Percentiles rank a stretch among this genome's conserved stretches.
phyloP scores from a whole-genome alignment of 2,888 invertebrate genomes.

The Teleogryllus oceanicus region DNA sequence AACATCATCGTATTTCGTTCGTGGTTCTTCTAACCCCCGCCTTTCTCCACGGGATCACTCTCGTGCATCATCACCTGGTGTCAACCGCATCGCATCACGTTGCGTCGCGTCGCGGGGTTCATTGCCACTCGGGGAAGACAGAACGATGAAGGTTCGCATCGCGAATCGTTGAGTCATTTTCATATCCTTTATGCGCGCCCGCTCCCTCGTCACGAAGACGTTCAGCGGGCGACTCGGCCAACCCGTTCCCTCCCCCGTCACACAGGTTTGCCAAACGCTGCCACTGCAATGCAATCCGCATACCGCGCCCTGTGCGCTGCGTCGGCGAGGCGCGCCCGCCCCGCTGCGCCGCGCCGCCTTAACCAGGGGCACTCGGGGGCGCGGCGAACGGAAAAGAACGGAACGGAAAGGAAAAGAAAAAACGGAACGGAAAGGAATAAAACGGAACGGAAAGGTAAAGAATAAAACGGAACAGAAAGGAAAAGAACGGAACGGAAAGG shows the following conservation, averaged over 20 bases:
- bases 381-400: no score
- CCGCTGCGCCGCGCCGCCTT: not conserved
- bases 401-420: no score
- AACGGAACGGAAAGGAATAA: no score
- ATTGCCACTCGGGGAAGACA: not conserved
- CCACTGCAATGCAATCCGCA: not conserved
- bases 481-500: no score
- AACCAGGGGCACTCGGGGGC: no score
- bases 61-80: not conserved
- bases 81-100: not conserved
- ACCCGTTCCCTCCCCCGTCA: conserved; percentile 18
- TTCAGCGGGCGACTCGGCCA: not conserved
- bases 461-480: no score
- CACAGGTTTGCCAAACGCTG: not conserved
- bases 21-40: not conserved
- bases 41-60: not conserved
- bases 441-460: no score
- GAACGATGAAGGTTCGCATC: not conserved
- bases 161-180: conserved; percentile 10
- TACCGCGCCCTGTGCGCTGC: not conserved
- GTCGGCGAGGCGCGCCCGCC: not conserved
- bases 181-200: conserved; percentile 7
- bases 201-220: not conserved
- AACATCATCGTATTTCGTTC: no score
- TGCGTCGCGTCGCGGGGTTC: not conserved